Evolutionary conservation across 2,888 invertebrate genomes (phyloP).

Genomic region (Leuctra nigra): DNA sequence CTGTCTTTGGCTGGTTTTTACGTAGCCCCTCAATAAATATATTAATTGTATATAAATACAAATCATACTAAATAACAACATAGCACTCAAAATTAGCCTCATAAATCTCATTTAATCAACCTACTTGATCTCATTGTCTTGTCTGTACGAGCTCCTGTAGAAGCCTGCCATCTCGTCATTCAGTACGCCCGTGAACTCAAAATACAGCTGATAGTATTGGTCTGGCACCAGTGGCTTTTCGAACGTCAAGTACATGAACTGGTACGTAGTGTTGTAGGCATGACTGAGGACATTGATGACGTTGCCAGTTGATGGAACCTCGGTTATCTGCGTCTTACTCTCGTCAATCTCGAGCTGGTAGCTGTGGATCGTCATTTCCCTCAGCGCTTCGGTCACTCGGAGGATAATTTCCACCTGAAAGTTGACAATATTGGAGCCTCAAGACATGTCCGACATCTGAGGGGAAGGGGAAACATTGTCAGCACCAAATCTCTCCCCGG

Average conservation of each 20-base stretch:
- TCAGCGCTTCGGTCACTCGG: not conserved
- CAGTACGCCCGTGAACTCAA: conserved; percentile 5
- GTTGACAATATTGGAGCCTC: too few species aligned
- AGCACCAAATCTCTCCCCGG: too few species aligned
- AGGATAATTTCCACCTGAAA: not conserved
- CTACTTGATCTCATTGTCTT: conserved; percentile 1
- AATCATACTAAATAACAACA: too few species aligned
- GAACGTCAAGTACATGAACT: not conserved
- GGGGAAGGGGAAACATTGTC: too few species aligned
- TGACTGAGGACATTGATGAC: too few species aligned
- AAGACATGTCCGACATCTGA: too few species aligned
- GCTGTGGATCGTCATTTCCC: conserved; percentile 1
- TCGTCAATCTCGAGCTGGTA: not conserved
- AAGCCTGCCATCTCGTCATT: conserved; percentile 8
- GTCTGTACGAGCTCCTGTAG: conserved; percentile 6
- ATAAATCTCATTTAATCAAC: too few species aligned
- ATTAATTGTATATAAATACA: too few species aligned
- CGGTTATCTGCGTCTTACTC: not conserved
- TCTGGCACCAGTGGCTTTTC: not conserved
- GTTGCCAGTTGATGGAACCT: not conserved
- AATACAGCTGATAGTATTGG: not conserved
- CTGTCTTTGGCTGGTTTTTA: too few species aligned
- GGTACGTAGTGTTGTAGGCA: not conserved
- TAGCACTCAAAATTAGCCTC: too few species aligned
- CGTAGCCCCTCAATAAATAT: too few species aligned